Conservation (phyloP, 2,888 invertebrate species). For the Tetrapedia diversipes region DNA sequence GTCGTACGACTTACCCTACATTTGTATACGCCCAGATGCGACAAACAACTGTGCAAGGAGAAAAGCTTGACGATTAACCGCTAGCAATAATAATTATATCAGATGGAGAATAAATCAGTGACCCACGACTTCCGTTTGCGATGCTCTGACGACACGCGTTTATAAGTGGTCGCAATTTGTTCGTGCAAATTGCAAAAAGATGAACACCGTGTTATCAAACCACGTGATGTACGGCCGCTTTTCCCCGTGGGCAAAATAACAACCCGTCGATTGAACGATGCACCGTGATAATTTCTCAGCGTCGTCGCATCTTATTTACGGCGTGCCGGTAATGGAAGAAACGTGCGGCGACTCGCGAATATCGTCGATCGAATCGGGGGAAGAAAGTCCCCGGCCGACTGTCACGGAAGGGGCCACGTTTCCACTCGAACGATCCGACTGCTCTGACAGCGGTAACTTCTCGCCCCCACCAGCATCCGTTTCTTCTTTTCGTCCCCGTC, state of each 20-base stretch:
- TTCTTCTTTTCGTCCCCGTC: constrained; percentile 15
- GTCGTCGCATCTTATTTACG: constrained; percentile 75
- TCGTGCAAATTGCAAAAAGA: constrained; percentile 12
- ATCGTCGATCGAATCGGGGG: constrained; percentile 70
- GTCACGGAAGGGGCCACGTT: constrained; percentile 53
- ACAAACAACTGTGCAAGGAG: no score
- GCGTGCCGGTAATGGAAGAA: constrained; percentile 75
- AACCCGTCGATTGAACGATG: constrained; percentile 64
- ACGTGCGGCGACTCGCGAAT: constrained; percentile 75
- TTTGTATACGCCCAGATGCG: no score
- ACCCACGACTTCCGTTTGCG: constrained; percentile 4
- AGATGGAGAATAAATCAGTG: constrained; percentile 31
- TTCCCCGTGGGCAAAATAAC: constrained; percentile 58
- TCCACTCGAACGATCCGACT: constrained; percentile 47
- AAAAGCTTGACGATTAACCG: no score
- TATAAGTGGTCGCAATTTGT: constrained; percentile 49
- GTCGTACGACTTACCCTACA: no score
- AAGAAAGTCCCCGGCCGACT: constrained; percentile 52
- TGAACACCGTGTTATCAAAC: constrained; percentile 41
- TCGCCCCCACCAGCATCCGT: constrained; percentile 21
- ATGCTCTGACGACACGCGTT: constrained; percentile 33
- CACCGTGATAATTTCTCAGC: constrained; percentile 70
- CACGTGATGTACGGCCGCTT: constrained; percentile 53
- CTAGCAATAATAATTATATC: constrained; percentile 2
- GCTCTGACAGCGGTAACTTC: constrained; percentile 46